Evolutionary conservation across 1,140 invertebrate genomes (phyloP).

Genomic region (Megalonaias nervosa): DNA sequence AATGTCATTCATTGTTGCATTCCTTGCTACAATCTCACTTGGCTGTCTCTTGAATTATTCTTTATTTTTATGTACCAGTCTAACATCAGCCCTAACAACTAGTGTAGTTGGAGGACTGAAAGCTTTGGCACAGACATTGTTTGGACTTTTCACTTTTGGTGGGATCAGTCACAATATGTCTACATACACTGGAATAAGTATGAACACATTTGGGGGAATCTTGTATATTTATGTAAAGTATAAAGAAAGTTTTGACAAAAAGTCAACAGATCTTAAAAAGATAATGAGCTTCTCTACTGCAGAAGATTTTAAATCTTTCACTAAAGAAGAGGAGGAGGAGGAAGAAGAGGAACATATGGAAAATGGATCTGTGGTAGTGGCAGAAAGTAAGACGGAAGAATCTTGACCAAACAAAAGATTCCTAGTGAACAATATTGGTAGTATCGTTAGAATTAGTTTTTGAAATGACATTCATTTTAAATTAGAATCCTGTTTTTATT

Average conservation of each 20-base stretch:
- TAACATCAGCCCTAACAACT: conserved; percentile 74
- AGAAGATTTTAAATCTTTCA: conserved; percentile 34
- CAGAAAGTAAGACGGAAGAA: too few species aligned
- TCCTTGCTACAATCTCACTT: conserved; percentile 67
- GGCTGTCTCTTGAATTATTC: conserved; percentile 74
- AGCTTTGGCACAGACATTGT: conserved; percentile 72
- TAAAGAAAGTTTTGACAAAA: conserved; percentile 45
- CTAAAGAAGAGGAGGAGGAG: background rate
- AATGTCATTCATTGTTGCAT: conserved; percentile 64
- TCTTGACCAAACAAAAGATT: too few species aligned
- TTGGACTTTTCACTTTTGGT: conserved; percentile 74
- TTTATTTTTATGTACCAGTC: conserved; percentile 73
- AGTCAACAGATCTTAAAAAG: conserved; percentile 44
- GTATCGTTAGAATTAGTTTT: too few species aligned
- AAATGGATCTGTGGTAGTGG: too few species aligned
- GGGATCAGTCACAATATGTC: conserved; percentile 68
- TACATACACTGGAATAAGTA: conserved; percentile 67
- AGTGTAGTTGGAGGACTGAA: conserved; percentile 73
- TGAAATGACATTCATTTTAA: too few species aligned
- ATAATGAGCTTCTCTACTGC: conserved; percentile 53
- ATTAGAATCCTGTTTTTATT: too few species aligned
- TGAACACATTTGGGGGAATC: conserved; percentile 71
- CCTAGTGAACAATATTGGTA: too few species aligned
- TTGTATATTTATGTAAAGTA: conserved; percentile 72
- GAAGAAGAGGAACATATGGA: background rate